These are phyloP conservation scores for Tribolium castaneum DNA, from an alignment of 1,140 invertebrate species.

Conservation along the genomic window DNA sequence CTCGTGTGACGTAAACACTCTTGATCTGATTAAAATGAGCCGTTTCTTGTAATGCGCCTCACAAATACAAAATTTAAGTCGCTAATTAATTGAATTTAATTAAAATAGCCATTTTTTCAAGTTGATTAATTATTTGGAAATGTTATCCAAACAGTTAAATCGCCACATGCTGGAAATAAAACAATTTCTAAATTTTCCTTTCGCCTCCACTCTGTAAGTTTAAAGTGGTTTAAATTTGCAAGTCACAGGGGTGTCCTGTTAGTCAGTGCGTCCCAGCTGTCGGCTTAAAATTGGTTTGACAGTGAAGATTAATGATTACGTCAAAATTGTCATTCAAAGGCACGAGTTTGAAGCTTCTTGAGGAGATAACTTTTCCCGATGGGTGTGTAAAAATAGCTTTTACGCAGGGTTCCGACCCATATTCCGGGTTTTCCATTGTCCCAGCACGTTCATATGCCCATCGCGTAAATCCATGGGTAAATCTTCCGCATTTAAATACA, in stretches of 20 bases:
- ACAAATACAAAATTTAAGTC: not conserved
- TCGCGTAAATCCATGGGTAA: not conserved
- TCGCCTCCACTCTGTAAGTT: not conserved
- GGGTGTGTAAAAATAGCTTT: not conserved
- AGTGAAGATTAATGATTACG: not conserved
- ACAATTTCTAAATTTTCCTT: not conserved
- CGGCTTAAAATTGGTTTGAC: not conserved
- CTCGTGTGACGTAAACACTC: not conserved
- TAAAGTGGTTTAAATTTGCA: not conserved
- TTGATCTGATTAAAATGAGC: not conserved
- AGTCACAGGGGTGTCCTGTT: not conserved
- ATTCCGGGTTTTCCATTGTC: not conserved
- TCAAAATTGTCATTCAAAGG: not conserved
- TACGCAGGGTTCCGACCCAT: not conserved
- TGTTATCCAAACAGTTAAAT: not conserved
- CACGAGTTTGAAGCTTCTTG: not conserved
- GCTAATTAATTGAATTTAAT: not conserved
- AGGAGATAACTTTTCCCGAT: not conserved
- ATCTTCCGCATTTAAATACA: constrained; percentile 23
- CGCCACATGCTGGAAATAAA: not conserved
- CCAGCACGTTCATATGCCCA: not conserved
- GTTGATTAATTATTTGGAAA: too few relatives aligned
- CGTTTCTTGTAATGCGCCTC: not conserved
- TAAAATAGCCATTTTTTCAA: not conserved
- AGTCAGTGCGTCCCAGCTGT: not conserved